These are phyloP conservation scores for Pteronotus mesoamericanus DNA, from an alignment of 2,797 vertebrate genomes.

Conservation along the genomic window DNA sequence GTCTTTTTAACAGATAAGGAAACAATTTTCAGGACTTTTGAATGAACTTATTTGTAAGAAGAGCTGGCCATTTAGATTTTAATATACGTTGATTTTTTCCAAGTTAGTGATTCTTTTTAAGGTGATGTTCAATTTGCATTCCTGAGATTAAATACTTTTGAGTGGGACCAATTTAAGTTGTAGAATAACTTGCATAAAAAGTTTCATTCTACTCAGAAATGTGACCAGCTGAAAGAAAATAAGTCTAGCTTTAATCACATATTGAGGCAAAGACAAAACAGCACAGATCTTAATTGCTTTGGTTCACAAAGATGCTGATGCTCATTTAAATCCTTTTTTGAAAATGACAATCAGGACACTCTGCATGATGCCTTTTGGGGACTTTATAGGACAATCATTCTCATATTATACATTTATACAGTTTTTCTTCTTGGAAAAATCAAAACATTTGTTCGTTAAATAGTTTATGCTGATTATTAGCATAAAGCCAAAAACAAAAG, in stretches of 20 bases:
- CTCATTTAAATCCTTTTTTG: background rate
- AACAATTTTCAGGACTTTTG: background rate
- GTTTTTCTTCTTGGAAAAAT: background rate
- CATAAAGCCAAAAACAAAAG: background rate
- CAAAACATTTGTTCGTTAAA: background rate
- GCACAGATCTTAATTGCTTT: slow-evolving; percentile 44
- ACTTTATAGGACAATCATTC: background rate
- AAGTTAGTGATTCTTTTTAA: background rate
- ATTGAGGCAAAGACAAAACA: slow-evolving; percentile 48
- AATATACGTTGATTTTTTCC: background rate
- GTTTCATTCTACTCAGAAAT: slow-evolving; percentile 42
- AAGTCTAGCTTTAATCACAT: slow-evolving; percentile 49
- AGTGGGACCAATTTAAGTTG: background rate
- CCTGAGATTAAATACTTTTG: slow-evolving; percentile 28
- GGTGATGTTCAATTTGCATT: background rate
- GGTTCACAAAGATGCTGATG: slow-evolving; percentile 34
- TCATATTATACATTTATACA: background rate
- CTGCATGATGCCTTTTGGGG: background rate
- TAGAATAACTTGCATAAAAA: slow-evolving; percentile 9
- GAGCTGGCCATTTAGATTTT: background rate
- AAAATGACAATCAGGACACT: background rate
- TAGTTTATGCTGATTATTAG: background rate
- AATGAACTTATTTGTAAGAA: background rate
- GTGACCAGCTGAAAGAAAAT: slow-evolving; percentile 44
- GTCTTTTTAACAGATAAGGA: background rate